These are phyloP conservation scores for Cephonodes hylas DNA, from an alignment of 2,888 invertebrate species.

Conservation along the genomic window DNA sequence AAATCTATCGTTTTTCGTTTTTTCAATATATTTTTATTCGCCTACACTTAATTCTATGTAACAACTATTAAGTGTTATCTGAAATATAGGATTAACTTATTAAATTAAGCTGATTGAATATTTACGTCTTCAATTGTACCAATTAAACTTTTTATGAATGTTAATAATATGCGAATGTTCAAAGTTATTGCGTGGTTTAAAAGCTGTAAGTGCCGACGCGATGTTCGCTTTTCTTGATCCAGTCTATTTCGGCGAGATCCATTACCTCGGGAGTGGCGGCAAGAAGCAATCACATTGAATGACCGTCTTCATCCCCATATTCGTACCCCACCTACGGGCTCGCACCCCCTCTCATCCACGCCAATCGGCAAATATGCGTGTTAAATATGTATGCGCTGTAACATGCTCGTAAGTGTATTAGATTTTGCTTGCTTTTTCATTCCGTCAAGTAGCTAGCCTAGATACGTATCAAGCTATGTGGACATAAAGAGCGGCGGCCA, in stretches of 20 bases:
- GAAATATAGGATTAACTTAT: too few relatives aligned
- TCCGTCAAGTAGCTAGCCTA: constrained; percentile 64
- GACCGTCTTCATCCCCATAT: constrained; percentile 69
- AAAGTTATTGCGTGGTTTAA: background rate
- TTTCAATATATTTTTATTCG: too few relatives aligned
- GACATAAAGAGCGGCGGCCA: constrained; percentile 47
- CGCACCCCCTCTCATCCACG: constrained; percentile 66
- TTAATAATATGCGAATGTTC: background rate
- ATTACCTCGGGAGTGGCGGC: constrained; percentile 79
- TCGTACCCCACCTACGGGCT: constrained; percentile 39
- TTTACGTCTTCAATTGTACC: background rate
- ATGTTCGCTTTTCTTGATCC: constrained; percentile 72
- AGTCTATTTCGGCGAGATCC: constrained; percentile 80
- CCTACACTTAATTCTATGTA: too few relatives aligned
- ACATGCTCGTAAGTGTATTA: constrained; percentile 80
- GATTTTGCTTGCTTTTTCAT: constrained; percentile 79
- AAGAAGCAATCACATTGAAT: constrained; percentile 83
- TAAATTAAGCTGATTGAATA: too few relatives aligned
- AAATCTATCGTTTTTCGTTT: too few relatives aligned
- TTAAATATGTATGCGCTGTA: constrained; percentile 80
- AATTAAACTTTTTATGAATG: background rate
- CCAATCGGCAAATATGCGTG: constrained; percentile 82
- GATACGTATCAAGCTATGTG: constrained; percentile 46
- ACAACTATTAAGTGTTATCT: too few relatives aligned
- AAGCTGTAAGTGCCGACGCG: constrained; percentile 37